Percentiles rank a stretch among this genome's conserved stretches.
phyloP scores from a whole-genome alignment of 2,888 invertebrate genomes.

The Drosophila yooni region DNA sequence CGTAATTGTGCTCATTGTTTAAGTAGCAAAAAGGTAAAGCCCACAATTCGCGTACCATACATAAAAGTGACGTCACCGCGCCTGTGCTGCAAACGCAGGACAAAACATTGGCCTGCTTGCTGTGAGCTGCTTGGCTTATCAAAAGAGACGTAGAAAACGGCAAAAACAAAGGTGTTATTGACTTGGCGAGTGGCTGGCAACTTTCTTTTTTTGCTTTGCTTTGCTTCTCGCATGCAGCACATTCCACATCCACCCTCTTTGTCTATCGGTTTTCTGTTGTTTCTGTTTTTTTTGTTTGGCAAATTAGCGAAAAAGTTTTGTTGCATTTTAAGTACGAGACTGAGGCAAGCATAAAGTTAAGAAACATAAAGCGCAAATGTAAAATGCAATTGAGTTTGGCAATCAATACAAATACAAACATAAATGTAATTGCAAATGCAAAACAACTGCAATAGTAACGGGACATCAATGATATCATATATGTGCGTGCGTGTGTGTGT shows the following conservation, averaged over 20 bases:
- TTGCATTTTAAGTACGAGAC: conserved; percentile 43
- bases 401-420: conserved; percentile 62
- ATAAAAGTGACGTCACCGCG: not conserved
- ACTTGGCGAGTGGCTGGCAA: conserved; percentile 57
- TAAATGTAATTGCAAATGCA: conserved; percentile 25
- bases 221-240: conserved; percentile 54
- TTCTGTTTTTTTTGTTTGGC: conserved; percentile 8
- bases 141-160: conserved; percentile 70
- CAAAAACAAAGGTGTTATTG: conserved; percentile 75
- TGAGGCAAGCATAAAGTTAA: conserved; percentile 41
- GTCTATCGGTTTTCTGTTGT: conserved; percentile 32
- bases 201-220: conserved; percentile 58
- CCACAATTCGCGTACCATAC: not conserved
- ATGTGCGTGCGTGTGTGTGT: conserved; percentile 20
- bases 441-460: conserved; percentile 52
- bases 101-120: conserved; percentile 27
- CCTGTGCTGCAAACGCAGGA: not conserved
- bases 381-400: conserved; percentile 58
- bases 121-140: conserved; percentile 54
- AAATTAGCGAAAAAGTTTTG: conserved; percentile 40
- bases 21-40: conserved; percentile 60
- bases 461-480: conserved; percentile 18
- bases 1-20: conserved; percentile 44
- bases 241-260: conserved; percentile 32
- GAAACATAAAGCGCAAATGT: conserved; percentile 36